These are phyloP conservation scores for Halcyon senegalensis DNA, from an alignment of 2,113 vertebrate species.

Conservation along the genomic window DNA sequence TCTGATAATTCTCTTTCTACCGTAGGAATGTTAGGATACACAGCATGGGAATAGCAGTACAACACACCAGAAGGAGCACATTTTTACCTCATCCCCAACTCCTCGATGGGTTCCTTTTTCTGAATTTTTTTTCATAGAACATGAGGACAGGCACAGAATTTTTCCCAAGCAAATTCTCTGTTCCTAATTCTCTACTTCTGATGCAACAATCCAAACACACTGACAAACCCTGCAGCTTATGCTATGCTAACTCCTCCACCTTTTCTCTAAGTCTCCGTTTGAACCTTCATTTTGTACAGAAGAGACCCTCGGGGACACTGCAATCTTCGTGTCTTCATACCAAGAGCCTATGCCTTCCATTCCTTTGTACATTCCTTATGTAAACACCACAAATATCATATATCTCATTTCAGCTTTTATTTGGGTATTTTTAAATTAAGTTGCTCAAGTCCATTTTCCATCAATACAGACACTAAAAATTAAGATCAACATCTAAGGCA, in stretches of 20 bases:
- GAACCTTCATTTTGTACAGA: background rate
- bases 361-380: background rate
- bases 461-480: constrained; percentile 59
- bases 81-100: background rate
- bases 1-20: background rate
- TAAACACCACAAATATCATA: constrained; percentile 14
- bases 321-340: background rate
- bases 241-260: background rate
- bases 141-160: background rate
- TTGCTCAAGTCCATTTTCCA: constrained; percentile 63
- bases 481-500: constrained; percentile 68
- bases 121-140: background rate
- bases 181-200: background rate
- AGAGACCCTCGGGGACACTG: background rate
- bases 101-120: background rate
- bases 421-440: constrained; percentile 54
- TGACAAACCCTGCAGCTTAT: background rate
- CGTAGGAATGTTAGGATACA: background rate
- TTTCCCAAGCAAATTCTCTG: background rate
- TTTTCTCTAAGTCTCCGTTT: background rate
- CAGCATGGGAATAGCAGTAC: rapidly evolving
- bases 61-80: background rate
- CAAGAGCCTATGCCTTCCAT: background rate
- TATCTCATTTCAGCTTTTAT: constrained; percentile 46
- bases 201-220: background rate